Conservation (phyloP, 2,113 vertebrate genomes). For the Melospiza georgiana region DNA sequence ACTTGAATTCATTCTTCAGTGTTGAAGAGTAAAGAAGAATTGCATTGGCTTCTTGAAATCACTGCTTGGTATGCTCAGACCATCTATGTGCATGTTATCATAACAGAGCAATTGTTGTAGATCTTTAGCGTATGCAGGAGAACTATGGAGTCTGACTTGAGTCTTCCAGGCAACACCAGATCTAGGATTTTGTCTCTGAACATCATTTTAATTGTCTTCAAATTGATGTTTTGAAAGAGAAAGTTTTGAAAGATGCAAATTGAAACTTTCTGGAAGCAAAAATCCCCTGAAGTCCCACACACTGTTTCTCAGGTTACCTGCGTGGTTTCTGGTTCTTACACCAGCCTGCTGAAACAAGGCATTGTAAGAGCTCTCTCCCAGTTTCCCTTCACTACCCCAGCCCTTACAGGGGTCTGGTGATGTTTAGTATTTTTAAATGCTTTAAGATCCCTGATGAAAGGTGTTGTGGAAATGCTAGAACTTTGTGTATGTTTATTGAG, state of each 20-base stretch:
- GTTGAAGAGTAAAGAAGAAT: neutral
- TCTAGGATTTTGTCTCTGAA: neutral
- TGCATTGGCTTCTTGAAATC: neutral
- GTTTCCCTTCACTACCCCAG: neutral
- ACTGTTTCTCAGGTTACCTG: neutral
- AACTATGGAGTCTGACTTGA: neutral
- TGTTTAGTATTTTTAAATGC: neutral
- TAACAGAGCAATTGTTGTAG: neutral
- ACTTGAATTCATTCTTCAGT: neutral
- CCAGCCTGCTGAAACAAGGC: neutral
- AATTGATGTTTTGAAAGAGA: neutral
- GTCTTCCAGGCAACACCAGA: neutral
- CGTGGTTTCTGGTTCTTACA: neutral
- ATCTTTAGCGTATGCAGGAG: neutral
- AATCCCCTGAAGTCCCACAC: neutral
- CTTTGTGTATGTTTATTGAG: neutral
- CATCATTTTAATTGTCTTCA: neutral
- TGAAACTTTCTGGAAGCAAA: neutral
- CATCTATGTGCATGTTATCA: fast-evolving
- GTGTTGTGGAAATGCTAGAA: neutral
- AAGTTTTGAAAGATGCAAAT: neutral
- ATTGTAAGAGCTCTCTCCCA: neutral
- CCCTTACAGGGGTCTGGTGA: neutral
- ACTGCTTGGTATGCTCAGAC: neutral
- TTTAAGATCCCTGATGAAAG: neutral